Evolutionary conservation across 1,140 invertebrate genomes (phyloP).

Genomic region (Drosophila azteca): DNA sequence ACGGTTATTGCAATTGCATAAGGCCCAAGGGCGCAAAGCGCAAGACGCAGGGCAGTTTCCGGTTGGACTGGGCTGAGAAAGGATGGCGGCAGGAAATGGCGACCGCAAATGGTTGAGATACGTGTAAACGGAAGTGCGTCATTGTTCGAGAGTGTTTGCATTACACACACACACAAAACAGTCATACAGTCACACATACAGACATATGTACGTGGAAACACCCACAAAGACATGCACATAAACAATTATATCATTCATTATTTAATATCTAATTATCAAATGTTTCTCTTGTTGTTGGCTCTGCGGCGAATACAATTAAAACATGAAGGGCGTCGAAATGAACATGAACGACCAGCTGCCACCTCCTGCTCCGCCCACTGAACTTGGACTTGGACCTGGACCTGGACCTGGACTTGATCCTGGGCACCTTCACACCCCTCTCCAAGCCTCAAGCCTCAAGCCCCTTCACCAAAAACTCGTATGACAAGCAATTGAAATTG

Average conservation of each 20-base stretch:
- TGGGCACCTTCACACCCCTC: neutral
- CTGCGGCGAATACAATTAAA: constrained; percentile 71
- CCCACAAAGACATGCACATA: constrained; percentile 9
- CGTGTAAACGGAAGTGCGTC: constrained; percentile 39
- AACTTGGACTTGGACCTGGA: too few relatives aligned
- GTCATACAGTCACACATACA: constrained; percentile 1
- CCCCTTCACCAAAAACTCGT: constrained; percentile 23
- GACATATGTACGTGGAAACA: neutral
- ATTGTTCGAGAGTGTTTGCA: constrained; percentile 33
- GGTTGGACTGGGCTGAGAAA: constrained; percentile 1
- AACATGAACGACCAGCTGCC: constrained; percentile 52
- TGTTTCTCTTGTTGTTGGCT: constrained; percentile 21
- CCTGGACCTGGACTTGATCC: neutral
- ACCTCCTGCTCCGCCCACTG: constrained; percentile 3
- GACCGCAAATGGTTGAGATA: constrained; percentile 55
- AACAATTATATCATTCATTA: constrained; percentile 73
- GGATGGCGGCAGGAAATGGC: constrained; percentile 38
- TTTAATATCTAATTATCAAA: constrained; percentile 76
- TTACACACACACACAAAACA: constrained; percentile 6
- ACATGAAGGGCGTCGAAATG: constrained; percentile 77
- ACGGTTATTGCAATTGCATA: constrained; percentile 74
- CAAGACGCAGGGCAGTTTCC: neutral
- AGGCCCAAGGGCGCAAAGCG: constrained; percentile 1
- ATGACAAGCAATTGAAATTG: constrained; percentile 63
- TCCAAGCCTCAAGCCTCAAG: neutral